Percentiles rank a stretch among this genome's conserved stretches.
These are phyloP conservation scores for Menura novaehollandiae DNA, from an alignment of 2,113 vertebrate species.

Conservation along the genomic window DNA sequence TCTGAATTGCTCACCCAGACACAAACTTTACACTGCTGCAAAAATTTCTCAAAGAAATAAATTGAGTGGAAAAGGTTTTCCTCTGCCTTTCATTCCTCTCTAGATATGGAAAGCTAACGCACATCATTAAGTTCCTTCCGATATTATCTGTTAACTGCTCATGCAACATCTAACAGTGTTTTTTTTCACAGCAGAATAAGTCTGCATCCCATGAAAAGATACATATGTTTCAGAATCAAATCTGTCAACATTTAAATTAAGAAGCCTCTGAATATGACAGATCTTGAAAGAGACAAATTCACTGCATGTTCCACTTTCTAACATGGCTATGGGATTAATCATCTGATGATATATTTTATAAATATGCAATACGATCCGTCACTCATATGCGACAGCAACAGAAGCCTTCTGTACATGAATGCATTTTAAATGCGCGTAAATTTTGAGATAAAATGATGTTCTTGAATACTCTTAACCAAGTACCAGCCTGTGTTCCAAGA, in stretches of 20 bases:
- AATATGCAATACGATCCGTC: not conserved
- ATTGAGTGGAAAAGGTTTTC: not conserved
- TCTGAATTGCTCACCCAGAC: not conserved
- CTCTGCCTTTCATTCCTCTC: not conserved
- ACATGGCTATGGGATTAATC: not conserved
- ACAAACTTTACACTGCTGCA: not conserved
- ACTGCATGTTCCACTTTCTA: not conserved
- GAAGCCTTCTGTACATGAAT: not conserved
- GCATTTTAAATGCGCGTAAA: not conserved
- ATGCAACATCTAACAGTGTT: not conserved
- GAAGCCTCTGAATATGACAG: not conserved
- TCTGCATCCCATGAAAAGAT: slow-evolving; percentile 15
- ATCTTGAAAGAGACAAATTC: not conserved
- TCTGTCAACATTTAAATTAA: not conserved
- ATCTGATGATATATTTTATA: not conserved
- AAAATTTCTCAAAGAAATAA: not conserved
- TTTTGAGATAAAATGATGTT: not conserved
- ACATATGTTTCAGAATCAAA: slow-evolving; percentile 6
- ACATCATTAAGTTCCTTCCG: not conserved
- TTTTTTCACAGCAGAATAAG: not conserved
- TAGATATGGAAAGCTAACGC: not conserved
- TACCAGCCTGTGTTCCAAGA: not conserved
- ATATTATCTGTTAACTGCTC: not conserved
- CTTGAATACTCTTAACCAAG: not conserved
- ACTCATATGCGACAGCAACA: not conserved